phyloP scores from a whole-genome alignment of 2,888 invertebrate genomes.

The Heliconius cydno region DNA sequence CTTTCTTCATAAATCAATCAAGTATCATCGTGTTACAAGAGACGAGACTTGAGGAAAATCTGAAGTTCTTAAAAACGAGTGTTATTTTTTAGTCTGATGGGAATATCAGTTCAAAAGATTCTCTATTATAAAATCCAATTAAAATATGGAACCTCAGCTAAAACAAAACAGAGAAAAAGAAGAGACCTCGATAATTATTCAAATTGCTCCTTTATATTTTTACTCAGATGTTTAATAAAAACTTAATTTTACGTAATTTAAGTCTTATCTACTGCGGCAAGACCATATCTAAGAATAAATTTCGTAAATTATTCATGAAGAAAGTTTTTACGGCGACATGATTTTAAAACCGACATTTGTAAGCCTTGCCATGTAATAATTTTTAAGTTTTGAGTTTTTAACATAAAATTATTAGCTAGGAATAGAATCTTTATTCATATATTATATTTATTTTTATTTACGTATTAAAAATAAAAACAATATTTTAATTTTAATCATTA shows the following conservation, averaged over 20 bases:
- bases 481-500: too few species aligned
- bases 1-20: not conserved
- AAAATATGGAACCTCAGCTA: conserved; percentile 58
- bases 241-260: conserved; percentile 78
- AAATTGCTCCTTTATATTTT: conserved; percentile 75
- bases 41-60: not conserved
- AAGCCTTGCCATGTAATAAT: conserved; percentile 60
- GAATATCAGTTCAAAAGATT: conserved; percentile 2
- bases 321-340: conserved; percentile 82
- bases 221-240: conserved; percentile 76
- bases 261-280: conserved; percentile 79
- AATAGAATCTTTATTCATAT: not conserved
- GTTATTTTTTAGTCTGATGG: not conserved
- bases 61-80: not conserved
- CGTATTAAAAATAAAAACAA: too few species aligned
- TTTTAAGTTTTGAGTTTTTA: conserved; percentile 28
- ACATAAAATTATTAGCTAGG: not conserved
- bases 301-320: conserved; percentile 82
- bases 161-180: conserved; percentile 56
- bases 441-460: not conserved
- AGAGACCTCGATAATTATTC: conserved; percentile 71
- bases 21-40: not conserved
- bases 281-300: conserved; percentile 80
- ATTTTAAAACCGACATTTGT: conserved; percentile 82
- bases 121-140: conserved; percentile 25